Evolutionary conservation across 92 coral and sea anemone genomes (phyloP), one percentile per base, ranked within the genome.

Genomic region (Parazoanthus atlanticus): DNA sequence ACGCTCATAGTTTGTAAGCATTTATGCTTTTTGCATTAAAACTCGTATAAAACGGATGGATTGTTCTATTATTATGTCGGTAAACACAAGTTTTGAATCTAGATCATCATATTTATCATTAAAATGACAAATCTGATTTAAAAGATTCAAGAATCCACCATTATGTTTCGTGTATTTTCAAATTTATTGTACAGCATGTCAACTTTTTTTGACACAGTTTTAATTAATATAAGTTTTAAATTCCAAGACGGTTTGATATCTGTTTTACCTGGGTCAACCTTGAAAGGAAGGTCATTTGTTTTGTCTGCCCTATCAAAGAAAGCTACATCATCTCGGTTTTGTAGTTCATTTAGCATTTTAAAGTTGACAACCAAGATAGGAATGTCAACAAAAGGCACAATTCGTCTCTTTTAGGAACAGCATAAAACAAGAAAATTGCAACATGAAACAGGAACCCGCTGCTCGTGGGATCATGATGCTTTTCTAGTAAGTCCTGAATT

Each of bases 271-370:
- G 33, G 80, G 80, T 76, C 80, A 76, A 3, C 0, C n/a, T 19
- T 76, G 30, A n/a, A 76, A n/a, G 47, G 47, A 76, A 38, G 80
- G 80, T 76, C 58, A 76, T 17, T 76, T 41, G 54, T 76, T 41
- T 76, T 76, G 80, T 76, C 80, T 76, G 56, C 80, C 33, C 17
- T 38, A 76, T 76, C 80, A 76, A 76, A 76, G 56, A 76, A 76
- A 34, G 56, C 80, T 76, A 76, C 46, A 76, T 76, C 80, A 76
- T 76, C 80, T 25, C 16, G 19, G n/a, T 25, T 43, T 76, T 41
- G 11, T 76, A n/a, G 30, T 28, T 76, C 26, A 17, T 76, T 76
- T 76, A 76, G 43, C 1, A 61, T 76, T 76, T 46, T 23, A 38
- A 40, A 71, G 33, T 71, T 71, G 36, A 71, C 76, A 71, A 71